These are phyloP conservation scores for Hemistola chrysoprasaria DNA, from an alignment of 2,888 invertebrate genomes.

Conservation along the genomic window DNA sequence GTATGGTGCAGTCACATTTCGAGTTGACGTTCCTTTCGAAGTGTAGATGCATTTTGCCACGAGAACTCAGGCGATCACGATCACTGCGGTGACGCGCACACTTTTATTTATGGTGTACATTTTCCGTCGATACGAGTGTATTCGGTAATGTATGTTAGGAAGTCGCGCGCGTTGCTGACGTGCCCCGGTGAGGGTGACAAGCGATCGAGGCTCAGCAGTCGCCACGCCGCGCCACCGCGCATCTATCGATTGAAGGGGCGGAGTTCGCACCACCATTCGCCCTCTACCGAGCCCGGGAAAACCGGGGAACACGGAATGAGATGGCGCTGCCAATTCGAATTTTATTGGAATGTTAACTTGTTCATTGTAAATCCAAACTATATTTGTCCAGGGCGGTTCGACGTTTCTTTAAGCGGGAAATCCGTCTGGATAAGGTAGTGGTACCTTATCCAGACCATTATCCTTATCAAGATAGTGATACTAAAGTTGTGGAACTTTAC, in stretches of 20 bases:
- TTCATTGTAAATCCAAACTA: no score
- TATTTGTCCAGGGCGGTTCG: no score
- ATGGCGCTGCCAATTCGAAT: slow-evolving; percentile 56
- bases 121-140: slow-evolving; percentile 40
- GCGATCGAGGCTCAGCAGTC: slow-evolving; percentile 30
- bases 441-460: no score
- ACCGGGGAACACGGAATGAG: slow-evolving; percentile 59
- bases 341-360: no score
- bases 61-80: slow-evolving; percentile 42
- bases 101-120: slow-evolving; percentile 36
- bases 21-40: slow-evolving; percentile 96
- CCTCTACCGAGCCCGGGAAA: slow-evolving; percentile 54
- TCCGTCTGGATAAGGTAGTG: no score
- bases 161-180: slow-evolving; percentile 45
- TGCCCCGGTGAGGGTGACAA: slow-evolving; percentile 65
- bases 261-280: slow-evolving; percentile 42
- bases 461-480: no score
- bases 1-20: slow-evolving; percentile 96
- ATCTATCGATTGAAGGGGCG: slow-evolving; percentile 70
- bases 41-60: slow-evolving; percentile 93
- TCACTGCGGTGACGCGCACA: slow-evolving; percentile 30
- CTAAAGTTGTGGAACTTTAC: no score
- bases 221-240: slow-evolving; percentile 34
- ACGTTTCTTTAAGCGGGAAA: no score
- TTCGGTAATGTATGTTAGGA: slow-evolving; percentile 33